Evolutionary conservation across 2,797 vertebrate genomes (phyloP).

Genomic region (Argya squamiceps): DNA sequence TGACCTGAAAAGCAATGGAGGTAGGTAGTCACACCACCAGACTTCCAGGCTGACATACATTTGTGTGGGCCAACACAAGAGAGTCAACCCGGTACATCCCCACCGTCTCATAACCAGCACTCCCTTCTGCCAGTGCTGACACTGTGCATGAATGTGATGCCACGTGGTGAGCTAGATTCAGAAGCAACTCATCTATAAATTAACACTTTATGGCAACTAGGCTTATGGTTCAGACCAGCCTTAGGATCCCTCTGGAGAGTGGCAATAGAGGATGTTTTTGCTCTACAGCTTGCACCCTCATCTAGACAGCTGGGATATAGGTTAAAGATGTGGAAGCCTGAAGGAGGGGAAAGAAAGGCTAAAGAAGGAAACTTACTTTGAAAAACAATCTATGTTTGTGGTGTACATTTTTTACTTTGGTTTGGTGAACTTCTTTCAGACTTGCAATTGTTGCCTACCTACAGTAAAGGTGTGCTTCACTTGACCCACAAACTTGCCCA

Average conservation of each 20-base stretch:
- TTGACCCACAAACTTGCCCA: neutral
- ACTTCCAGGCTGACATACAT: neutral
- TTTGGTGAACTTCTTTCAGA: neutral
- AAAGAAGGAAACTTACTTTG: neutral
- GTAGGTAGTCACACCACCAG: neutral
- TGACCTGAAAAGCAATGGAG: neutral
- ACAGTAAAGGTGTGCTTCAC: neutral
- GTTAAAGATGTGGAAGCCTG: neutral
- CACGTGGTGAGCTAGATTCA: neutral
- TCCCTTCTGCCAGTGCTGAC: neutral
- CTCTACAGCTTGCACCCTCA: neutral
- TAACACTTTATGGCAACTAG: neutral
- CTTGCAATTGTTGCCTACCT: neutral
- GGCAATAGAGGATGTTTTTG: neutral
- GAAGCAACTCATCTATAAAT: neutral
- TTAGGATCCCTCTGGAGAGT: neutral
- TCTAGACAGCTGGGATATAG: neutral
- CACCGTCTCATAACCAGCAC: neutral
- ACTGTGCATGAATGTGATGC: neutral
- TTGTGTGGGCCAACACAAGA: neutral
- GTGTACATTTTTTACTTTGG: neutral
- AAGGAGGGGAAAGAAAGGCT: neutral
- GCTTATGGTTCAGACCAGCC: neutral
- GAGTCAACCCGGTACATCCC: neutral
- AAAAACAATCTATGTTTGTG: neutral